These are phyloP conservation scores for Atta texana DNA, from an alignment of 1,140 invertebrate genomes.

Conservation along the genomic window DNA sequence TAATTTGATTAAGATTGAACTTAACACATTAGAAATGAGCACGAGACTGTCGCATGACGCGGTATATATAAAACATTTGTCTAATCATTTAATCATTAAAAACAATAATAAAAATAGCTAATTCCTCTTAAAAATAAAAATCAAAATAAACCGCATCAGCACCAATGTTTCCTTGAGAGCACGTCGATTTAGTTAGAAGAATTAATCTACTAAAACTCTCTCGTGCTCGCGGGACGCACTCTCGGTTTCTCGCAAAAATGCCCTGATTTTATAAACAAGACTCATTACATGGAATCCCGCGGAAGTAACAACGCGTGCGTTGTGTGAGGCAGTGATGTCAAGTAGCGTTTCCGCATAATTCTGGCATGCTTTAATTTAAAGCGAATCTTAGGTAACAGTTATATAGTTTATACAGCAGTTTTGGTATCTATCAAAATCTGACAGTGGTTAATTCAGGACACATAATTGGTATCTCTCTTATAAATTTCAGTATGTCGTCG, in stretches of 20 bases:
- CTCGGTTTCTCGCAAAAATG: constrained; percentile 44
- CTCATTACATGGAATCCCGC: constrained; percentile 17
- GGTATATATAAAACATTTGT: constrained; percentile 25
- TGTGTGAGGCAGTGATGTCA: constrained; percentile 54
- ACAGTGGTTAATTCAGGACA: constrained; percentile 47
- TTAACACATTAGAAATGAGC: constrained; percentile 38
- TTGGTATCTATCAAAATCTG: constrained; percentile 55
- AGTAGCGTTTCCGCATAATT: constrained; percentile 13
- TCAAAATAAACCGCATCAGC: constrained; percentile 65
- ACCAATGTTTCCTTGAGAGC: constrained; percentile 58
- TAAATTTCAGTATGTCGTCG: constrained; percentile 46
- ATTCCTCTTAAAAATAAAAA: constrained; percentile 32
- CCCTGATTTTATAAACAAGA: constrained; percentile 43
- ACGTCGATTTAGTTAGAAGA: constrained; percentile 36
- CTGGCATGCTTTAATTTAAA: constrained; percentile 55
- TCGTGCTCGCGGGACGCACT: constrained; percentile 17
- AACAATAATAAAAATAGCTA: constrained; percentile 12
- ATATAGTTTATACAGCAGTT: constrained; percentile 38
- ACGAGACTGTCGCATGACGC: neutral
- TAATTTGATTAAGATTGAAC: constrained; percentile 41
- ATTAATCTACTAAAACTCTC: constrained; percentile 52
- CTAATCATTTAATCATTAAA: neutral
- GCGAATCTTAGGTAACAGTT: constrained; percentile 51
- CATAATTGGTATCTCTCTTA: constrained; percentile 46
- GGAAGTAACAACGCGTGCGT: constrained; percentile 27